Evolutionary conservation across 1,140 invertebrate species (phyloP).

Genomic region (Plutomurus gul): DNA sequence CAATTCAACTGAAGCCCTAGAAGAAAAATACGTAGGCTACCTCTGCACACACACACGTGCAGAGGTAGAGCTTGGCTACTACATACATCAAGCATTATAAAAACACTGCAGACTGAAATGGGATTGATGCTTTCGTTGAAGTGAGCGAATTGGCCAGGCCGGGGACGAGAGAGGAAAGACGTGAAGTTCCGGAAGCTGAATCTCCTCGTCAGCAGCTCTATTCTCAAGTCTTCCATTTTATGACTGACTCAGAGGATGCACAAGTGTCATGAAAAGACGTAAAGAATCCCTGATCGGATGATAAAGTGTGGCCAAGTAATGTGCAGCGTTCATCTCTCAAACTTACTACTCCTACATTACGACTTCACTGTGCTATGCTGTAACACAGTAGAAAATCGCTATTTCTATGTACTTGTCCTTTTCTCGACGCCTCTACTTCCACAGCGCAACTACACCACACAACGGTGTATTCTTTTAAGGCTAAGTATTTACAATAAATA

Average conservation of each 20-base stretch:
- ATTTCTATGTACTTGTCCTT: too few species aligned
- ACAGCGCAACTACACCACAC: too few species aligned
- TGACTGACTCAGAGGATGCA: slow-evolving; percentile 40
- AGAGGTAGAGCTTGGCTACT: too few species aligned
- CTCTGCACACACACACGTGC: neutral
- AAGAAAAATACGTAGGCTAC: neutral
- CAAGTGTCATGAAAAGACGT: slow-evolving; percentile 44
- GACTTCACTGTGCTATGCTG: too few species aligned
- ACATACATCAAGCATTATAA: neutral
- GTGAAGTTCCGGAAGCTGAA: slow-evolving; percentile 36
- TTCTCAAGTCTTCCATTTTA: slow-evolving; percentile 41
- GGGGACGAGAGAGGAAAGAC: slow-evolving; percentile 3
- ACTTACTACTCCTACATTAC: neutral
- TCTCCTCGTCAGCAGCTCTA: slow-evolving; percentile 43
- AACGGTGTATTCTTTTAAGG: too few species aligned
- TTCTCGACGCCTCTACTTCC: too few species aligned
- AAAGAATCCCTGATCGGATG: slow-evolving; percentile 45
- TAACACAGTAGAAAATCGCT: too few species aligned
- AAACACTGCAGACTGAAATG: neutral
- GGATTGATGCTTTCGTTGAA: slow-evolving; percentile 12
- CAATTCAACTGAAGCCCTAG: neutral
- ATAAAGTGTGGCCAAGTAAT: slow-evolving; percentile 47
- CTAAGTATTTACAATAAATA: too few species aligned
- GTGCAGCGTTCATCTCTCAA: neutral
- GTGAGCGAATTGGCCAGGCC: neutral